Percentiles rank a stretch among this genome's conserved stretches.
Conservation (phyloP, 2,113 vertebrate species). For the Halichoeres trimaculatus region DNA sequence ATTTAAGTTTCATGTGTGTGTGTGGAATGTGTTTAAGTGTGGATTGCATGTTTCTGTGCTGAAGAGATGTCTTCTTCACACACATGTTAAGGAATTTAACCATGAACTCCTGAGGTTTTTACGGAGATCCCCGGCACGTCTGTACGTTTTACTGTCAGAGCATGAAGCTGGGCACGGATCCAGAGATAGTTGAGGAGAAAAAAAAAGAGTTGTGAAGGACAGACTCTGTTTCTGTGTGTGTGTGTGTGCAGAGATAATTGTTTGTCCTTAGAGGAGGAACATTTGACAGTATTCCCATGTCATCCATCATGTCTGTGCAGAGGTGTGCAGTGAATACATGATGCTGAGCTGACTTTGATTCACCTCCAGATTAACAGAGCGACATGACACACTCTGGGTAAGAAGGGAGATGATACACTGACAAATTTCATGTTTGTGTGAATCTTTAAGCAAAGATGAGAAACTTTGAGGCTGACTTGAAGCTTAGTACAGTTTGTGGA, state of each 20-base stretch:
- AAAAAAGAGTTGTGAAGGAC: background rate
- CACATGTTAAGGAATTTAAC: background rate
- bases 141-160: background rate
- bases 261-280: slow-evolving; percentile 12
- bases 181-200: slow-evolving; percentile 14
- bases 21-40: background rate
- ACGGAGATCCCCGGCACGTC: background rate
- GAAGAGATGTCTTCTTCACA: background rate
- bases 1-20: no score
- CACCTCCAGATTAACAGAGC: background rate
- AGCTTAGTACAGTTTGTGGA: background rate
- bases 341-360: slow-evolving; percentile 18
- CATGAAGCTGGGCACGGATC: slow-evolving; percentile 3
- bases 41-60: background rate
- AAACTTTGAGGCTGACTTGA: slow-evolving; percentile 2
- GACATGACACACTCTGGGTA: background rate
- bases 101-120: background rate
- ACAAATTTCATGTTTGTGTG: slow-evolving; percentile 5
- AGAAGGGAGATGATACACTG: background rate
- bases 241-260: background rate
- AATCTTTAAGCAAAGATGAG: slow-evolving; percentile 9
- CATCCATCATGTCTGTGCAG: slow-evolving; percentile 35
- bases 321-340: slow-evolving; percentile 24
- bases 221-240: background rate
- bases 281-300: slow-evolving; percentile 21